Evolutionary conservation across 2,113 vertebrate genomes (phyloP).

Genomic region (Polyodon spathula): DNA sequence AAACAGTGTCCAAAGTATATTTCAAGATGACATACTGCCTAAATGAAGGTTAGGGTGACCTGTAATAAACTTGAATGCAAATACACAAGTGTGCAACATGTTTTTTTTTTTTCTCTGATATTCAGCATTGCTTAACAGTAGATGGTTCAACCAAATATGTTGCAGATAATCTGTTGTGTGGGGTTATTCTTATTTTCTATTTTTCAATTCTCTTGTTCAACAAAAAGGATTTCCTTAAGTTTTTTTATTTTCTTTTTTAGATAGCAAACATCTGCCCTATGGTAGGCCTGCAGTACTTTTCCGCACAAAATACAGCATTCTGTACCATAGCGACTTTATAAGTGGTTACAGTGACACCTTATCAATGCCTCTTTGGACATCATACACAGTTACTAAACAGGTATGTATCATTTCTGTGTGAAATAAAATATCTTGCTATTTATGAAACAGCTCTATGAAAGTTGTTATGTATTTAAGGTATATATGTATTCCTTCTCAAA

Average conservation of each 20-base stretch:
- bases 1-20: no score
- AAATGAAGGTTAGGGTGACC: not conserved
- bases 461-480: not conserved
- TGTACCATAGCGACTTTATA: slow-evolving; percentile 87
- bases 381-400: slow-evolving; percentile 85
- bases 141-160: no score
- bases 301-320: slow-evolving; percentile 77
- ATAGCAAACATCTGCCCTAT: slow-evolving; percentile 79
- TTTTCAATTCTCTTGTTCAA: not conserved
- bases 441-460: not conserved
- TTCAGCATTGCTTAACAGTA: no score
- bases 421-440: not conserved
- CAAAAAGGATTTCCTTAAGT: not conserved
- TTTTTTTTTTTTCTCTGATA: no score
- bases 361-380: slow-evolving; percentile 90
- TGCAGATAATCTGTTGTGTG: no score
- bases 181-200: not conserved
- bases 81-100: no score
- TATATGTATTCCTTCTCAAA: no score
- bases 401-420: slow-evolving; percentile 38
- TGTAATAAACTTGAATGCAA: no score
- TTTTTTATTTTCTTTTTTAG: slow-evolving; percentile 38
- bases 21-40: not conserved
- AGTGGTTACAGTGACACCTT: slow-evolving; percentile 87
- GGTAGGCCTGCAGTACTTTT: slow-evolving; percentile 85